Conservation (phyloP, 2,113 vertebrate species). For the Panthera leo region DNA sequence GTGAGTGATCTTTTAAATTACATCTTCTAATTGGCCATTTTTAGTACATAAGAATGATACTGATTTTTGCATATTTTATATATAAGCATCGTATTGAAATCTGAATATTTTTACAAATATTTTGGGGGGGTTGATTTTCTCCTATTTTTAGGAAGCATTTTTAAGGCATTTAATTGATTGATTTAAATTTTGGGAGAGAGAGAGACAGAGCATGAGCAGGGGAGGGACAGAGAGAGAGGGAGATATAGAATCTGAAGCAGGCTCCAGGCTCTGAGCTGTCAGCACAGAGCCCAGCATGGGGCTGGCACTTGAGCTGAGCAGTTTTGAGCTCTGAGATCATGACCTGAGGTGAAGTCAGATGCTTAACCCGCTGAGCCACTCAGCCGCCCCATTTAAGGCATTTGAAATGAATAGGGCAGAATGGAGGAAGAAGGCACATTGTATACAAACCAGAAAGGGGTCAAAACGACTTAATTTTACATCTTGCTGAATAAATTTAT, state of each 20-base stretch:
- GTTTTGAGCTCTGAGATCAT: no score
- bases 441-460: background rate
- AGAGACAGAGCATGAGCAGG: no score
- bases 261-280: no score
- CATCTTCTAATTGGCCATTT: background rate
- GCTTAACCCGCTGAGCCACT: no score
- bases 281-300: no score
- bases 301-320: no score
- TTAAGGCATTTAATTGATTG: background rate
- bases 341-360: no score
- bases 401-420: background rate
- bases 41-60: background rate
- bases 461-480: background rate
- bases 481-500: constrained; percentile 5
- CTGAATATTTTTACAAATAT: background rate
- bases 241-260: no score
- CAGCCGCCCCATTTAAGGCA: background rate
- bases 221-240: no score
- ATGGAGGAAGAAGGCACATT: background rate
- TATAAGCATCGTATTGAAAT: background rate
- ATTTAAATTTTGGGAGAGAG: no score
- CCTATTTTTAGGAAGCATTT: background rate
- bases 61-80: background rate
- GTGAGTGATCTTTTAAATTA: background rate
- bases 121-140: background rate